phyloP scores from a whole-genome alignment of 2,113 vertebrate species.

The Aptenodytes patagonicus region DNA sequence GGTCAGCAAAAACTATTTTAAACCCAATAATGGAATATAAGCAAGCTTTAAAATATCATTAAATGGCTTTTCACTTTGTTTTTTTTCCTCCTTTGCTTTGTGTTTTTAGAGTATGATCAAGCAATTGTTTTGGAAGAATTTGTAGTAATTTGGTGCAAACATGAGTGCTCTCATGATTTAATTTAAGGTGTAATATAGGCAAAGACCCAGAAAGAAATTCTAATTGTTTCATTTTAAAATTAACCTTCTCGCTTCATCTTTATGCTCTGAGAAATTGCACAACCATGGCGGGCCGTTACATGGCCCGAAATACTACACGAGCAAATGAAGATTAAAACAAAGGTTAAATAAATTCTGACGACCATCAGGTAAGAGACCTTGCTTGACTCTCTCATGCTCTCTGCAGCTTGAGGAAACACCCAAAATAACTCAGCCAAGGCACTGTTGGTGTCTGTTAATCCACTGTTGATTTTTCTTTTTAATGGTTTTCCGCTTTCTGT shows the following conservation, averaged over 20 bases:
- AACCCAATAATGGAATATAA: constrained; percentile 38
- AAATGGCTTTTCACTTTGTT: constrained; percentile 22
- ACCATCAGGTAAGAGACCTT: background rate
- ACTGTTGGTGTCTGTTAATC: background rate
- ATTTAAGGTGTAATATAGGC: constrained; percentile 43
- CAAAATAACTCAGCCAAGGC: background rate
- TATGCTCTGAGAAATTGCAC: constrained; percentile 4
- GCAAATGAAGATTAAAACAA: background rate
- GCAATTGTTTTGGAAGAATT: constrained; percentile 57
- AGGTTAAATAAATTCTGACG: background rate
- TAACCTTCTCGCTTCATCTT: constrained; percentile 53
- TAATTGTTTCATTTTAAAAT: constrained; percentile 62
- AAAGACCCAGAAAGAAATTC: constrained; percentile 42
- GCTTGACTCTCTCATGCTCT: background rate
- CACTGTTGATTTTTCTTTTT: background rate
- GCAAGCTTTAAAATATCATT: constrained; percentile 49
- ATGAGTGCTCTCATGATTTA: constrained; percentile 56
- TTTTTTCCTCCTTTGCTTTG: background rate
- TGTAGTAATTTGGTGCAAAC: constrained; percentile 45
- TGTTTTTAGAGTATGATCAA: constrained; percentile 50
- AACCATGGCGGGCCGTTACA: rapidly evolving
- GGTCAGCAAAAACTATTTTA: constrained; percentile 27
- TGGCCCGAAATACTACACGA: background rate
- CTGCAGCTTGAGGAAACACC: background rate
- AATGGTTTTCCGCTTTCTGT: background rate